Percentiles rank a stretch among this genome's conserved stretches.
These are phyloP conservation scores for Agonopterix heracliana DNA, from an alignment of 2,888 invertebrate species.

Conservation along the genomic window DNA sequence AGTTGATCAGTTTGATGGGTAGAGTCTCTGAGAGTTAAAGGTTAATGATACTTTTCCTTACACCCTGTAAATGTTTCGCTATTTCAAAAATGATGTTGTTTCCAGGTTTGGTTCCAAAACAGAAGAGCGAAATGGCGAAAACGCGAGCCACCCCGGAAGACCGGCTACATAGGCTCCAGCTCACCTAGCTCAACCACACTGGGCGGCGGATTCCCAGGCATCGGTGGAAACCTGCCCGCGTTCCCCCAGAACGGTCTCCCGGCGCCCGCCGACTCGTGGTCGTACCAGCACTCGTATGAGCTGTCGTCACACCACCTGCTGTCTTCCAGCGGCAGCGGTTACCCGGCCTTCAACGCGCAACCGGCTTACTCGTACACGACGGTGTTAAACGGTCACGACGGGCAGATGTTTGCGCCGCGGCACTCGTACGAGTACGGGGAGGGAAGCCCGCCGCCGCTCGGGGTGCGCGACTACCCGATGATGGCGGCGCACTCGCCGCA, in stretches of 20 bases:
- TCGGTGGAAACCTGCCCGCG: constrained; percentile 63
- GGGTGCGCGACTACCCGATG: constrained; percentile 80
- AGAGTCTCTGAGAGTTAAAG: too few relatives aligned
- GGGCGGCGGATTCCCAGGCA: constrained; percentile 77
- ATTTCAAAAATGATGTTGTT: background rate
- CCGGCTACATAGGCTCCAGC: constrained; percentile 84
- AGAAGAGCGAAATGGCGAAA: constrained; percentile 96
- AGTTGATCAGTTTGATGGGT: too few relatives aligned
- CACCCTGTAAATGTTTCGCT: too few relatives aligned
- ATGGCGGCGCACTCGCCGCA: constrained; percentile 79
- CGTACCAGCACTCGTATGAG: constrained; percentile 86
- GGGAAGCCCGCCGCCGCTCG: constrained; percentile 79
- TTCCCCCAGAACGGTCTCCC: constrained; percentile 78
- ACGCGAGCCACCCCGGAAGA: constrained; percentile 94
- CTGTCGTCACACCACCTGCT: constrained; percentile 84
- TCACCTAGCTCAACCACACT: constrained; percentile 81
- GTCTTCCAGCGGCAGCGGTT: constrained; percentile 81
- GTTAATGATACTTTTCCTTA: too few relatives aligned
- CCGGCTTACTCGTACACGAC: constrained; percentile 80
- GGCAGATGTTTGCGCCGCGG: constrained; percentile 81
- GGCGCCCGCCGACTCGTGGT: constrained; percentile 87
- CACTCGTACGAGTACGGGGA: constrained; percentile 78
- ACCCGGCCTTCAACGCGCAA: constrained; percentile 78
- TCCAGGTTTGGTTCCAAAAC: constrained; percentile 90
- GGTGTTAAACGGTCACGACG: constrained; percentile 83